phyloP scores from a whole-genome alignment of 2,113 vertebrate genomes.

The Astur gentilis region DNA sequence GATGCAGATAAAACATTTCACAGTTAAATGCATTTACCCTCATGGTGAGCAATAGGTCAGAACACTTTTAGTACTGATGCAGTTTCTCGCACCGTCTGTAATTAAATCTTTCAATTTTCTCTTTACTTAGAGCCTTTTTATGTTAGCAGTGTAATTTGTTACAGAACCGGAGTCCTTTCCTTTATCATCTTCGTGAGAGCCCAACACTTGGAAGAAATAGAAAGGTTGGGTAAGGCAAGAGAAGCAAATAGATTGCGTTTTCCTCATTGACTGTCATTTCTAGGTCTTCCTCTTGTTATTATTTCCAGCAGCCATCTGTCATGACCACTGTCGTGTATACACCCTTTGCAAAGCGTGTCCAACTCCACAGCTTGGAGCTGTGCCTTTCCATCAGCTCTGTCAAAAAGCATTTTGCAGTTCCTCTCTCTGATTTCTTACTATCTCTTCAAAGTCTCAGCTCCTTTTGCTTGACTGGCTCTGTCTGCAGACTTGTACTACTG shows the following conservation, averaged over 20 bases:
- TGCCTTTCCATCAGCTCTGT: background rate
- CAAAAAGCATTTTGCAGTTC: background rate
- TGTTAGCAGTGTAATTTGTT: background rate
- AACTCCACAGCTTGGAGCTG: background rate
- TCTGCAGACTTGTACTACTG: background rate
- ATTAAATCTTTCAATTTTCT: background rate
- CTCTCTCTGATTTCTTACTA: background rate
- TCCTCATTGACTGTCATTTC: background rate
- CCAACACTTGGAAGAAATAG: background rate
- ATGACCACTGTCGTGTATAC: background rate
- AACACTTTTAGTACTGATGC: background rate
- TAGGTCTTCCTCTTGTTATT: background rate
- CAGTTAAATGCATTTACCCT: background rate
- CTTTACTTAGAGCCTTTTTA: background rate
- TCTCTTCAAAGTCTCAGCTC: background rate
- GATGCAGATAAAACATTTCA: background rate
- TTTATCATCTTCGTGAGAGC: background rate
- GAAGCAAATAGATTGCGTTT: background rate
- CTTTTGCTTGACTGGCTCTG: background rate
- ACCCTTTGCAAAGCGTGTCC: background rate
- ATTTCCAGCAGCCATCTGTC: slow-evolving; percentile 38
- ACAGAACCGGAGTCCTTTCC: background rate
- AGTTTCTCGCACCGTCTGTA: background rate
- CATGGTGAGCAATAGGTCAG: background rate
- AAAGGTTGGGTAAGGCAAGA: background rate